These are phyloP conservation scores for Motacilla alba DNA, from an alignment of 2,113 vertebrate species.

Conservation along the genomic window DNA sequence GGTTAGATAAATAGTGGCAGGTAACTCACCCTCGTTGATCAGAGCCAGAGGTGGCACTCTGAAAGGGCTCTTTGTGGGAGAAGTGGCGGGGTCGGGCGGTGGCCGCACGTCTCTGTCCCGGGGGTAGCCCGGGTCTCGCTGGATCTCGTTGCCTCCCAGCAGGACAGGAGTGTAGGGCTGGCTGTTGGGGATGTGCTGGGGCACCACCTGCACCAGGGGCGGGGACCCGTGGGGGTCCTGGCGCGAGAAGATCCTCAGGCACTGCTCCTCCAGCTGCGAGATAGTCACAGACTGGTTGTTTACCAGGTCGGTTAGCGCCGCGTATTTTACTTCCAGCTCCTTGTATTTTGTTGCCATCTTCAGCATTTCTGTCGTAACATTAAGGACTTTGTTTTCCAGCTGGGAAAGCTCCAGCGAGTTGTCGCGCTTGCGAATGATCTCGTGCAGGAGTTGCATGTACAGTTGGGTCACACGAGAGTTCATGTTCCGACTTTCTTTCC, in stretches of 20 bases:
- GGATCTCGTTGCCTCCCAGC: conserved; percentile 88
- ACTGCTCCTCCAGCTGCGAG: conserved; percentile 88
- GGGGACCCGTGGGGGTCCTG: conserved; percentile 83
- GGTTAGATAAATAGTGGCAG: not conserved
- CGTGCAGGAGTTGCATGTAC: conserved; percentile 97
- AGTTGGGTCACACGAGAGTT: conserved; percentile 97
- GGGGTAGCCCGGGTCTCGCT: conserved; percentile 85
- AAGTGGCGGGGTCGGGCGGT: conserved; percentile 73
- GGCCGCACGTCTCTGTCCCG: conserved; percentile 78
- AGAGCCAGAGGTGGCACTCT: conserved; percentile 84
- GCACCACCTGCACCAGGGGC: conserved; percentile 93
- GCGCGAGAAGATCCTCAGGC: conserved; percentile 80
- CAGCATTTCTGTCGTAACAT: conserved; percentile 94
- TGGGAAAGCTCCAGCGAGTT: conserved; percentile 95
- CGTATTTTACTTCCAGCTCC: conserved; percentile 87
- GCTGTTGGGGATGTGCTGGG: conserved; percentile 84
- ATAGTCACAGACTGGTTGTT: conserved; percentile 96
- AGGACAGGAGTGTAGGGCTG: conserved; percentile 78
- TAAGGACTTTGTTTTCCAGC: conserved; percentile 94
- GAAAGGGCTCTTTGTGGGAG: conserved; percentile 82
- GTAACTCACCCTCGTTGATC: conserved; percentile 85
- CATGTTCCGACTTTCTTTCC: conserved; percentile 98
- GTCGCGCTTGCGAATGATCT: conserved; percentile 97
- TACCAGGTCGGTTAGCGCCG: conserved; percentile 85
- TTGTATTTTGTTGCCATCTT: conserved; percentile 89